These are phyloP conservation scores for Nesoenas mayeri DNA, from an alignment of 2,113 vertebrate species.

Conservation along the genomic window DNA sequence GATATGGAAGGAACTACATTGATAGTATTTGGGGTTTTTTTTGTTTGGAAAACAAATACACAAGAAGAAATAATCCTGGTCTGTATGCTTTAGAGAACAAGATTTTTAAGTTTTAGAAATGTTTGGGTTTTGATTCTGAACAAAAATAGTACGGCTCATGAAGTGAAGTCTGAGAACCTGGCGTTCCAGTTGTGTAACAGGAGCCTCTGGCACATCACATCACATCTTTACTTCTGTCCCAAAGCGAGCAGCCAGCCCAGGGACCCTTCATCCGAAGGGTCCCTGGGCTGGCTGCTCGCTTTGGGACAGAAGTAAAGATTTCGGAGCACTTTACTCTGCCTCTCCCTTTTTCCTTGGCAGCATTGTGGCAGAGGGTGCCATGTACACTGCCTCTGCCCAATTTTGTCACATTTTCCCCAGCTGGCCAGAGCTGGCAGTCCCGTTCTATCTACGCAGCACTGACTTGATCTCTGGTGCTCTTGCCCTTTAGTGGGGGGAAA, in stretches of 20 bases:
- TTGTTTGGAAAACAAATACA: not conserved
- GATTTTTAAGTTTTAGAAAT: not conserved
- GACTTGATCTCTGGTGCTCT: not conserved
- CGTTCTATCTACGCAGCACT: not conserved
- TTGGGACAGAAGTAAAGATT: not conserved
- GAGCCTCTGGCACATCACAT: not conserved
- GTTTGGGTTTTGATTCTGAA: not conserved
- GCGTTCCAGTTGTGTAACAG: not conserved
- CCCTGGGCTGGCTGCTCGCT: not conserved
- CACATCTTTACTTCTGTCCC: too few species aligned
- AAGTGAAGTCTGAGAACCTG: not conserved
- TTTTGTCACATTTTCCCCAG: fast-evolving
- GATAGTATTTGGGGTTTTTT: not conserved
- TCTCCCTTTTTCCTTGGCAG: not conserved
- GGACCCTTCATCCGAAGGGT: not conserved
- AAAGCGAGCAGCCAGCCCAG: too few species aligned
- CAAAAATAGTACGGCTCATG: not conserved
- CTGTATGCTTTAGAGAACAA: not conserved
- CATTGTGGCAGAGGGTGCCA: not conserved
- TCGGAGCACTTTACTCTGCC: not conserved
- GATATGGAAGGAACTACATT: not conserved
- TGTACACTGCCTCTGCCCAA: fast-evolving
- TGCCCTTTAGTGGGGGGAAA: not conserved
- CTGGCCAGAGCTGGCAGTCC: too few species aligned
- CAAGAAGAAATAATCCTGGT: not conserved